Evolutionary conservation across 2,113 vertebrate genomes (phyloP), one percentile per base, ranked within the genome.

Genomic region (Hemicordylus capensis): DNA sequence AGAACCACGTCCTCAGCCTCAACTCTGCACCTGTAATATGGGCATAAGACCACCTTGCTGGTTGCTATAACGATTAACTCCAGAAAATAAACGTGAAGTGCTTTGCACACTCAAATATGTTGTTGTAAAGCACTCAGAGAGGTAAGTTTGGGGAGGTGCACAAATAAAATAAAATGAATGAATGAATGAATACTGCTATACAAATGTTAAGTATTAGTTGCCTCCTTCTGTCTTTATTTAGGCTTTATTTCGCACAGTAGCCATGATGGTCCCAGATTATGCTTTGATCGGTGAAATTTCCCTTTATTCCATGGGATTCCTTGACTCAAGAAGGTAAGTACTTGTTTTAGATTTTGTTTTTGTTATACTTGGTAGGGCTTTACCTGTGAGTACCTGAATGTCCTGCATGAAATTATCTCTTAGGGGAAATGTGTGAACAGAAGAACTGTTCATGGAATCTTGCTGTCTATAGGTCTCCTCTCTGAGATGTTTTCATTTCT

Each of bases 251-350:
- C 96, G 97, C 81, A 98, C 98, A 22, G 98, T 98, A 85, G 98
- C 98, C 54, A 99, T 99, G 98, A 99, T 99, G 98, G 98, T 98
- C 9, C 98, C 98, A 81, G 98, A 99, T 95, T 98, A 99, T 66
- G 96, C 96, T 82, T 96, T 99, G 79, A 99, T 99, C 95, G 98
- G 98, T 78, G 98, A 99, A 94, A 98, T 99, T 87, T 98, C 98
- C 2, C 97, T 99, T 46, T 99, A 98, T 90, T 99, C 98, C 3
- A 98, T 98, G 98, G 98, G 98, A 76, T 99, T 99, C 94, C 95
- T 98, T 93, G 97, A 98, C 67, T 99, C 98, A 59, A 97, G 97
- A 92, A 98, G 97, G 98, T 99, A 95, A 75, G 83, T 58, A 14
- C 17, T n/a, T 6, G 39, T 34, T n/a, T 88, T 61, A 2, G 37